Conservation (phyloP, 64 coral and sea anemone genomes). For the Pocillopora verrucosa region DNA sequence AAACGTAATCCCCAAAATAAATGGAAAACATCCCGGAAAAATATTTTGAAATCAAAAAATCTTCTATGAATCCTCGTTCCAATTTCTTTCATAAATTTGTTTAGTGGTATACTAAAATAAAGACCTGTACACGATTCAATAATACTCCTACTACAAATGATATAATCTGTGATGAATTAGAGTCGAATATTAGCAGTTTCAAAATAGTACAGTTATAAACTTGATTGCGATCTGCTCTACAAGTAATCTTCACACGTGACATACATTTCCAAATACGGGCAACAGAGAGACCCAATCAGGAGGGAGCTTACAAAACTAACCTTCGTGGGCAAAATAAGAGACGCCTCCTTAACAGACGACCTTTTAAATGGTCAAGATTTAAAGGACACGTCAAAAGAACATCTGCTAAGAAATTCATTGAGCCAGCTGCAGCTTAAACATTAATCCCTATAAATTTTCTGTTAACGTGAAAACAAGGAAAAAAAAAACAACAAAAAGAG, state of each 20-base stretch:
- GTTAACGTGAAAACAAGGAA: background rate
- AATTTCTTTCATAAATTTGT: background rate
- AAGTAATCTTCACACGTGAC: background rate
- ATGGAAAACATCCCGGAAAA: background rate
- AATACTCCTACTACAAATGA: conserved; percentile 43
- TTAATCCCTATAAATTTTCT: background rate
- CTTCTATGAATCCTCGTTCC: background rate
- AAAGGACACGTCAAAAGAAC: too few relatives aligned
- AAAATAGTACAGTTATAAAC: background rate
- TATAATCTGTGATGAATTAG: conserved; percentile 15
- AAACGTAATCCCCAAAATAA: background rate
- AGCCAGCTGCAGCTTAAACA: conserved; percentile 6
- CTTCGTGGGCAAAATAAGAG: too few relatives aligned
- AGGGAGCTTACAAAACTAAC: background rate
- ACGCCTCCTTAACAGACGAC: too few relatives aligned
- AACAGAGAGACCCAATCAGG: background rate
- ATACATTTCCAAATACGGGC: background rate
- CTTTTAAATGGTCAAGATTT: too few relatives aligned
- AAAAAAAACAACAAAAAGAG: background rate
- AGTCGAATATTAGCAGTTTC: background rate
- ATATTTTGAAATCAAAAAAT: background rate
- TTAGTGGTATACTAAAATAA: conserved; percentile 28
- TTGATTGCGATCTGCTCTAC: background rate
- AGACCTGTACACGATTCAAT: background rate
- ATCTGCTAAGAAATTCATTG: background rate